Evolutionary conservation across 2,888 invertebrate genomes (phyloP).

Genomic region (Lumbricus terrestris): DNA sequence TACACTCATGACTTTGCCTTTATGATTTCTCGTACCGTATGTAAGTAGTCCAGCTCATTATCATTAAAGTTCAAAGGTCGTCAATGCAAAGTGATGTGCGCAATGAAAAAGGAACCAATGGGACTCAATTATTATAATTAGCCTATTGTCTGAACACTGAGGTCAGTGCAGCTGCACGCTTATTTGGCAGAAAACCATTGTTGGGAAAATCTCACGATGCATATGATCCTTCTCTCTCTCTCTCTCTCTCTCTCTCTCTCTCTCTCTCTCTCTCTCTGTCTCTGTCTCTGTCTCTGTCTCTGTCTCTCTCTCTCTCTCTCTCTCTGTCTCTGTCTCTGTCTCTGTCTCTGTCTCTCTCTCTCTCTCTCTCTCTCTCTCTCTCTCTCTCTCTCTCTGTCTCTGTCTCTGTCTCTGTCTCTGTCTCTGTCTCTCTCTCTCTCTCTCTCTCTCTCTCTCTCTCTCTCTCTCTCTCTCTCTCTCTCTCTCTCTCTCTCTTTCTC

Average conservation of each 20-base stretch:
- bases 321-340: slow-evolving; percentile 61
- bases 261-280: neutral
- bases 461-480: neutral
- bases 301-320: slow-evolving; percentile 25
- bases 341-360: slow-evolving; percentile 26
- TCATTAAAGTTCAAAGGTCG: too few species aligned
- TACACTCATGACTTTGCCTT: too few species aligned
- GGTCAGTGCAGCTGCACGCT: too few species aligned
- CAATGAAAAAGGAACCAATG: too few species aligned
- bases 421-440: neutral
- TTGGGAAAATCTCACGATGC: too few species aligned
- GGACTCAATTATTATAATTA: too few species aligned
- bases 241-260: neutral
- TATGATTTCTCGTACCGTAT: too few species aligned
- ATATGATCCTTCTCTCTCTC: too few species aligned
- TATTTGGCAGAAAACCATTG: too few species aligned
- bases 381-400: slow-evolving; percentile 22
- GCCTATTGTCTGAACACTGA: too few species aligned
- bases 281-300: neutral
- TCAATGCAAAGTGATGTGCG: too few species aligned
- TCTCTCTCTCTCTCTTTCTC: slow-evolving; percentile 23
- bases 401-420: neutral
- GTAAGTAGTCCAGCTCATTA: too few species aligned
- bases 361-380: slow-evolving; percentile 24
- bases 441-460: slow-evolving; percentile 16